phyloP scores from a whole-genome alignment of 1,140 invertebrate genomes.

The Leptinotarsa lineolata region DNA sequence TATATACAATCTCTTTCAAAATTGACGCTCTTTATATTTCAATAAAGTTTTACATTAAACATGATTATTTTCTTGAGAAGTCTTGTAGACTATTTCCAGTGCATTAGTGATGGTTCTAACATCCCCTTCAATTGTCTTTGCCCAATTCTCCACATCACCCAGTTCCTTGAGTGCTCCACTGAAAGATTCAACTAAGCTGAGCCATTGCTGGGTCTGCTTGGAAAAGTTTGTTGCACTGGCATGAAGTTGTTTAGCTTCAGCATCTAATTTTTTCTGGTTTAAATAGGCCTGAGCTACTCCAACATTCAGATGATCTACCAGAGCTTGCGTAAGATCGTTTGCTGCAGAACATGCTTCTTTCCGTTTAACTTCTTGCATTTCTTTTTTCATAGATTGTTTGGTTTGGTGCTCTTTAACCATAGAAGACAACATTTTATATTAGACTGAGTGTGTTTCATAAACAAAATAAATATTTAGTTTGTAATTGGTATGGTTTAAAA shows the following conservation, averaged over 20 bases:
- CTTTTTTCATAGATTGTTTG: conserved; percentile 76
- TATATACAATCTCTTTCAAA: too few relatives aligned
- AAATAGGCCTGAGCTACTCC: conserved; percentile 97
- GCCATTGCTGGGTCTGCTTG: conserved; percentile 96
- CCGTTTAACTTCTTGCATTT: conserved; percentile 85
- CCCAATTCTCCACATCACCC: conserved; percentile 99
- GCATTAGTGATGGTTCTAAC: conserved; percentile 92
- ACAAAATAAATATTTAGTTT: conserved; percentile 9
- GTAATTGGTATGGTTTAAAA: too few relatives aligned
- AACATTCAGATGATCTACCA: conserved; percentile 97
- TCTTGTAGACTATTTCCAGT: conserved; percentile 94
- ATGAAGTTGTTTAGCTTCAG: conserved; percentile 96
- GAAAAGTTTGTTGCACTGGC: conserved; percentile 92
- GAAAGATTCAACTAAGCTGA: conserved; percentile 91
- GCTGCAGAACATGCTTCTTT: conserved; percentile 92
- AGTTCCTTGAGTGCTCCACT: conserved; percentile 96
- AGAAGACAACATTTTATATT: conserved; percentile 74
- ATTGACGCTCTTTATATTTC: too few relatives aligned
- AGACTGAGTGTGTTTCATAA: background rate
- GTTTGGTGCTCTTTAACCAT: conserved; percentile 87
- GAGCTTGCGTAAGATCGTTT: conserved; percentile 87
- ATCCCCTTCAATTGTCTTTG: conserved; percentile 94
- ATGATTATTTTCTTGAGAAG: conserved; percentile 58
- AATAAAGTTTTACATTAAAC: background rate
- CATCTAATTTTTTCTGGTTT: conserved; percentile 96